These are phyloP conservation scores for Cairina moschata DNA, from an alignment of 2,113 vertebrate genomes.

Conservation along the genomic window DNA sequence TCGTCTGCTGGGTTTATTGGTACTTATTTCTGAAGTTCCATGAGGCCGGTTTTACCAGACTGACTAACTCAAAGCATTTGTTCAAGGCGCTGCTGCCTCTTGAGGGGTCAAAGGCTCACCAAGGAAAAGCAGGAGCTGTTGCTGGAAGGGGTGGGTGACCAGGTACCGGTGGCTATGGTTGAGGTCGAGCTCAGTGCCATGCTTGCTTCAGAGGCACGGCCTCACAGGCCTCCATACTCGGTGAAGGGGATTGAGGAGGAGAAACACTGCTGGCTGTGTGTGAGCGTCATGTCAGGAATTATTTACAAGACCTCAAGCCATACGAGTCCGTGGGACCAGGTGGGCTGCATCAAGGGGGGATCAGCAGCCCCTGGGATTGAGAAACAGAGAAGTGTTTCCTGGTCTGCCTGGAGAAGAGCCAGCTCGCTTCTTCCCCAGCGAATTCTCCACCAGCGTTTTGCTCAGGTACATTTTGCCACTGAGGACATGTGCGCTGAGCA, in stretches of 20 bases:
- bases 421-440: not conserved
- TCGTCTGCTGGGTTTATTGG: rapidly evolving
- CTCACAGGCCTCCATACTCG: not conserved
- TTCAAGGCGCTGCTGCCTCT: not conserved
- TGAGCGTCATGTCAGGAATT: not conserved
- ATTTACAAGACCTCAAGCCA: not conserved
- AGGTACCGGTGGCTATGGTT: not conserved
- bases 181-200: not conserved
- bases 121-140: rapidly evolving
- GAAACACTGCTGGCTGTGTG: not conserved
- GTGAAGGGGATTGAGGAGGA: not conserved
- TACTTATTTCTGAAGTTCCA: not conserved
- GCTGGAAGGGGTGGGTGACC: not conserved
- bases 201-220: not conserved
- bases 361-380: not conserved
- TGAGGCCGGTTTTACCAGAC: not conserved
- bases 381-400: not conserved
- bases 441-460: not conserved
- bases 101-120: not conserved
- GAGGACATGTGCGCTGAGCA: not conserved
- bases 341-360: not conserved
- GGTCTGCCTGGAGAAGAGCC: not conserved
- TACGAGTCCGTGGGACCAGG: not conserved
- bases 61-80: not conserved
- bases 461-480: not conserved